Base-by-base conservation (phyloP, 2,888 invertebrate genomes). In the Apamea sordens region DNA sequence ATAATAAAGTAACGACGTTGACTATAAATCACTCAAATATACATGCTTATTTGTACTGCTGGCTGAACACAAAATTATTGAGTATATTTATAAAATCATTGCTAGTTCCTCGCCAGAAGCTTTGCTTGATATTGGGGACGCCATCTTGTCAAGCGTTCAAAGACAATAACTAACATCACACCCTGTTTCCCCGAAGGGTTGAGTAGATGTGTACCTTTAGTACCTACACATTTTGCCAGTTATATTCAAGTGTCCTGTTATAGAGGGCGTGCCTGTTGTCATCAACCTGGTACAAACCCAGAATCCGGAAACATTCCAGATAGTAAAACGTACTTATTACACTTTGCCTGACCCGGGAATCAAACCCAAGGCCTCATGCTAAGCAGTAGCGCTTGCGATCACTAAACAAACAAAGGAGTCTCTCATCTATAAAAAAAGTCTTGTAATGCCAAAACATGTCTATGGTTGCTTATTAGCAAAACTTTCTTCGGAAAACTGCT, bases 1-100 rank as follows among this genome's bases (percentile, higher is more conserved):
- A 91, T 93, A 94, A 95, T 96, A 95, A 94, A 93, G 91, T 93
- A 94, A 94, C 91, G 90, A 92, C 90, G 90, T 85, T 68, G 87
- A 81, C 90, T 75, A 93, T 95, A 94, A 94, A 94, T 94, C 94
- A 94, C 88, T 89, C 82, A 84, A 89, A 88, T 88, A 88, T 90
- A 85, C 89, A 86, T 81, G 79, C 86, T 89, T 88, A 90, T 90
- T 88, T 90, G 90, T 88, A 86, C 68, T 82, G 86, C 50, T 74
- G 75, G 77, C 80, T 80, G 73, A 86, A 74, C 86, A 83, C 77
- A 86, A 85, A 86, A 86, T 83, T 85, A 86, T 83, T 86, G 77
- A 32, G 79, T 69, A 41, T 86, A 85, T 85, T 85, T 86, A 83
- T 85, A 83, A 61, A 82, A 71, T 83, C 86, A 83, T 73, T 73